Base-by-base conservation (phyloP, 2,113 vertebrate genomes). In the Seriola aureovittata region DNA sequence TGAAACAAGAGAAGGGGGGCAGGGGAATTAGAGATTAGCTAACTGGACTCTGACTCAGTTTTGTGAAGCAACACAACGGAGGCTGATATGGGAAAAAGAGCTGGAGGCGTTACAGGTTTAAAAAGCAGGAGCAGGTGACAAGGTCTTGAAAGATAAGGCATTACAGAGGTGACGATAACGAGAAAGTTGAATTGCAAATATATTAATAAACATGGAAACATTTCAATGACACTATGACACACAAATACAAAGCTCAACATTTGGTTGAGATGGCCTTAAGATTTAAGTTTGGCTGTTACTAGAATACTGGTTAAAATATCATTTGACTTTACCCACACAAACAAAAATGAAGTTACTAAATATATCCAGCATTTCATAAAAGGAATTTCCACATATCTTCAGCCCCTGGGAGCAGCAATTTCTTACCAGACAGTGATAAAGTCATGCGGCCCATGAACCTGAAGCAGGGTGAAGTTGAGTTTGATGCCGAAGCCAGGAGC, bases 381-480 rank as follows among this genome's bases (percentile, higher is more conserved):
- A 29, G 2, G 29, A 21, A 11, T n/a, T 73, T 21, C 3, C 13
- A 75, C 50, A 58, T 46, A 46, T 77, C 3, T 57, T 11, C n/a
- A 68, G 14, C 29, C 3, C 1, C 19, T 23, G 14, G 40, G 16
- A 21, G 8, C 3, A 23, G n/a, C 29, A 1, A 32, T 54, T 40
- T 63, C 97, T 93, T 94, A 99, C 98, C 98, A 99, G 76, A 99
- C 84, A 0, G 97, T 98, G 94, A 99, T 96, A 96, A 97, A 98
- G 85, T 99, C 97, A 16, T 98, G 97, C 0, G 97, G 97, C 55
- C 97, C 96, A 29, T 99, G 98, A 3, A 96, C 96, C 76, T 99
- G 97, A 88, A 99, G 95, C 67, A 99, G 91, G 66, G 97, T 99
- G 92, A 99, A 97, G 95, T 99, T 99, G 75, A 99, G 95, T 58